A percentile compares a stretch with the other conserved stretches of the same genome.
Conservation (phyloP, 2,888 invertebrate genomes). For the Tenthredo distinguenda region DNA sequence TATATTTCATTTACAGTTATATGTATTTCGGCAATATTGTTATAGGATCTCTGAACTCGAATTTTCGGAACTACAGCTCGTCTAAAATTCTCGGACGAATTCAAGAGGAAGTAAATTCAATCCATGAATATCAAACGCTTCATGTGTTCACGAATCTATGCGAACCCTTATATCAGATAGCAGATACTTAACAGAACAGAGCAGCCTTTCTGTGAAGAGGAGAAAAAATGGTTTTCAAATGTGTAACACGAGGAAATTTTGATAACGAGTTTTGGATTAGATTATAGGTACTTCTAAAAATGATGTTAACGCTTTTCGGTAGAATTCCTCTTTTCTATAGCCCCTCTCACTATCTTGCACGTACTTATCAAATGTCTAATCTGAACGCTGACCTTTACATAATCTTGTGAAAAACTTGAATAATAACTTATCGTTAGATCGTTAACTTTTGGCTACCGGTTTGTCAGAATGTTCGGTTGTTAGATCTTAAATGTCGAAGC, state of each 20-base stretch:
- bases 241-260: background rate
- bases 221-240: background rate
- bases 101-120: background rate
- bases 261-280: background rate
- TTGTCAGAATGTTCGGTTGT: background rate
- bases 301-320: background rate
- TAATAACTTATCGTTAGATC: background rate
- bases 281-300: background rate
- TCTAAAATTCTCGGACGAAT: background rate
- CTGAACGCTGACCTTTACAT: constrained; percentile 4
- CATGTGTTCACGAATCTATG: background rate
- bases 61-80: background rate
- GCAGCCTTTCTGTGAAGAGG: background rate
- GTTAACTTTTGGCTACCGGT: background rate
- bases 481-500: background rate
- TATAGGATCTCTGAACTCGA: background rate
- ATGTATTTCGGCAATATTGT: background rate
- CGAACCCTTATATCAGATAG: background rate
- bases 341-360: background rate
- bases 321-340: background rate
- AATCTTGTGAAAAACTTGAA: background rate
- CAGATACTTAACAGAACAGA: background rate
- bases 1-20: background rate
- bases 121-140: constrained; percentile 23
- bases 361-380: background rate